Base-by-base conservation (phyloP, 2,797 vertebrate genomes). In the Chaetophractus vellerosus region DNA sequence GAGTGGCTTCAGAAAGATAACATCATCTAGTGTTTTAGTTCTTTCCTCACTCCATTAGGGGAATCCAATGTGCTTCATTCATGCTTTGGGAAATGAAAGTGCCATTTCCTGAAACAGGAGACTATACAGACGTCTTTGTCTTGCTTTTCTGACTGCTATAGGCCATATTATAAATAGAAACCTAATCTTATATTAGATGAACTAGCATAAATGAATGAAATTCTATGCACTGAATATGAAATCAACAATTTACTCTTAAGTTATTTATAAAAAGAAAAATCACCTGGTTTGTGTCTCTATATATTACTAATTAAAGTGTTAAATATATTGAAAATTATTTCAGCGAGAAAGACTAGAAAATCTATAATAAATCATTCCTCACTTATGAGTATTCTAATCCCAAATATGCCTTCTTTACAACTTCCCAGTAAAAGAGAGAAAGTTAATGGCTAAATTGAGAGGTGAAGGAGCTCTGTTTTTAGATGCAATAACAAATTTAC, bases 131-230 rank as follows among this genome's bases (percentile, higher is more conserved):
- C 6, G n/a, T 45, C 24, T 23, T 72, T 66, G 36, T 48, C 28
- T 69, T 72, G 9, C 6, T 84, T 24, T 33, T 92, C 8, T 9
- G 36, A 6, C 1, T 72, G 10, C 16, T 36, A 8, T 72, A 38
- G 18, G 18, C 24, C 9, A 71, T n/a, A 78, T 21, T 88, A 48
- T 41, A 55, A 41, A 33, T 71, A 33, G 9, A 63, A n/a, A 84
- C 78, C 41, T 84, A 36, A 28, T 64, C 71, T 72, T 36, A 64
- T 82, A 18, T 76, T 92, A 64, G 3, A 91, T 96, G 76, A 75
- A 90, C 68, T 52, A 78, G 45, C 33, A 68, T 55, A 79, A 52
- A 84, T 78, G 76, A 92, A 87, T 88, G 50, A 82, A 95, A 90
- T 45, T 48, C 50, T 87, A 69, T 89, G 91, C 76, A 28, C 4